These are phyloP conservation scores for Pseudomyrmex dendroicus DNA, from an alignment of 1,140 invertebrate species.

Conservation along the genomic window DNA sequence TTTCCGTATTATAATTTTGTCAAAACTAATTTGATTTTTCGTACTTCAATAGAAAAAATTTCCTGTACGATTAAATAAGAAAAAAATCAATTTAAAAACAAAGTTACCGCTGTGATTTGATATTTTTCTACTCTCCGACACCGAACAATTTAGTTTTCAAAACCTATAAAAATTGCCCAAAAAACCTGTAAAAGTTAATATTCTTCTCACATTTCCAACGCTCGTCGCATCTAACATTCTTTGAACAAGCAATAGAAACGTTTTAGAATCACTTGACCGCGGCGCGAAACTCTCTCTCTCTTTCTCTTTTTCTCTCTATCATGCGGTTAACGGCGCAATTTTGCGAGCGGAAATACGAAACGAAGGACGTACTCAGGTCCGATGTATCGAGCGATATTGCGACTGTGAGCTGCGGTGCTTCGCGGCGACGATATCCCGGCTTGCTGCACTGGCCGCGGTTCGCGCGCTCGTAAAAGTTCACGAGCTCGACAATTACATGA, in stretches of 20 bases:
- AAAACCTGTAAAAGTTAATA: too few relatives aligned
- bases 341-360: constrained; percentile 6
- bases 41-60: too few relatives aligned
- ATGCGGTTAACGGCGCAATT: not conserved
- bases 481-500: constrained; percentile 84
- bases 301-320: not conserved
- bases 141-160: too few relatives aligned
- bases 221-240: not conserved
- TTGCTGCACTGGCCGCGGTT: constrained; percentile 25
- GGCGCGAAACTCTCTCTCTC: too few relatives aligned
- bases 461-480: constrained; percentile 81
- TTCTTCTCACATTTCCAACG: not conserved
- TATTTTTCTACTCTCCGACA: too few relatives aligned
- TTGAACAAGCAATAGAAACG: not conserved
- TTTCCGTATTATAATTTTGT: too few relatives aligned
- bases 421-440: constrained; percentile 41
- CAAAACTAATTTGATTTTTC: too few relatives aligned
- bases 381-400: constrained; percentile 37
- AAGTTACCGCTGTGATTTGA: too few relatives aligned
- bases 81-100: too few relatives aligned
- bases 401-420: constrained; percentile 50
- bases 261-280: constrained; percentile 5
- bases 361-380: constrained; percentile 4
- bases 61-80: too few relatives aligned
- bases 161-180: too few relatives aligned